A percentile compares a stretch with the other conserved stretches of the same genome.
phyloP scores from a whole-genome alignment of 2,113 vertebrate species.

The Nerophis lumbriciformis region DNA sequence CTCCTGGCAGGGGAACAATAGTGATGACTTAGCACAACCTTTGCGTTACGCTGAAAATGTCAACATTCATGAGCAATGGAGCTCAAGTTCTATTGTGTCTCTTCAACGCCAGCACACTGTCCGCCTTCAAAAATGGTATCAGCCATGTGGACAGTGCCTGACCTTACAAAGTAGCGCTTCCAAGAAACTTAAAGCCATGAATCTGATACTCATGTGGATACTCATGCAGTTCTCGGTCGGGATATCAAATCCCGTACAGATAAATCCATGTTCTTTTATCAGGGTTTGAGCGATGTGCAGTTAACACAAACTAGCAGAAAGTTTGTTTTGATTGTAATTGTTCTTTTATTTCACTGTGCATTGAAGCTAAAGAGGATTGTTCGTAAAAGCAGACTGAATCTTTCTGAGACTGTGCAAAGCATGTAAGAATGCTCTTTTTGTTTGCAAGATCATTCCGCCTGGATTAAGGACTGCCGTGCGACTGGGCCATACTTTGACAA shows the following conservation, averaged over 20 bases:
- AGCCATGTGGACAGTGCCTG: background rate
- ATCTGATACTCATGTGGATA: background rate
- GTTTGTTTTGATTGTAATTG: conserved; percentile 7
- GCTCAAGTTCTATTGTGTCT: background rate
- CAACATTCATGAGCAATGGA: background rate
- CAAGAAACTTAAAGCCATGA: background rate
- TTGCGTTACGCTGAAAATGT: conserved; percentile 11
- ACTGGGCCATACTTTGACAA: conserved; percentile 2
- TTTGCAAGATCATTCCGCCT: background rate
- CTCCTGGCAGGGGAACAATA: background rate
- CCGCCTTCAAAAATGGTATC: background rate
- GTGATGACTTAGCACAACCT: conserved; percentile 7
- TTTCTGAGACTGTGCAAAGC: too few species aligned
- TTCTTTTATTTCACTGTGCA: background rate
- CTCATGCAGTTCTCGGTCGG: background rate
- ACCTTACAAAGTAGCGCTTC: background rate
- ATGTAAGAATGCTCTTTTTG: background rate
- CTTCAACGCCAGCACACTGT: background rate
- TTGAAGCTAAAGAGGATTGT: background rate
- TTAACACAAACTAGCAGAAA: background rate
- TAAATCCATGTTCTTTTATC: background rate
- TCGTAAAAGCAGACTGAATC: background rate
- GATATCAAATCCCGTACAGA: too few species aligned
- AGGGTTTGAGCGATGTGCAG: background rate
- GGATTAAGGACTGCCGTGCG: conserved; percentile 11